Percentiles rank a stretch among this genome's conserved stretches.
These are phyloP conservation scores for Mamestra brassicae DNA, from an alignment of 2,888 invertebrate species.

Conservation along the genomic window DNA sequence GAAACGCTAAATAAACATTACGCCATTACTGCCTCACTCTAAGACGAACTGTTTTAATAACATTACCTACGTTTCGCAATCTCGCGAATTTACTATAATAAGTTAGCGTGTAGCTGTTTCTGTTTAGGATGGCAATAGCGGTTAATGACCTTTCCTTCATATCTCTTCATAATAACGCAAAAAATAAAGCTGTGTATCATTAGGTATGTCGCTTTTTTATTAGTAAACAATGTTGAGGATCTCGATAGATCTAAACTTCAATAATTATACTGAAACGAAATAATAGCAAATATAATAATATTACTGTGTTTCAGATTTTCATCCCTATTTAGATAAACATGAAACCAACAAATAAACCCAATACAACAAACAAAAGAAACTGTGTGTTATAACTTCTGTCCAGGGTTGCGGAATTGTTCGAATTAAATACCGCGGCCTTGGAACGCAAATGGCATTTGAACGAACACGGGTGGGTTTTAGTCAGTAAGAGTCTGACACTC, in stretches of 20 bases:
- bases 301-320: too few relatives aligned
- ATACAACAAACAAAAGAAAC: too few relatives aligned
- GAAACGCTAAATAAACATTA: slow-evolving; percentile 20
- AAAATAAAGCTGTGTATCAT: neutral
- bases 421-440: too few relatives aligned
- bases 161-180: neutral
- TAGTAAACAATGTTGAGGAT: neutral
- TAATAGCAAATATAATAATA: too few relatives aligned
- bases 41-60: slow-evolving; percentile 65
- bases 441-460: too few relatives aligned
- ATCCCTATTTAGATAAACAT: too few relatives aligned
- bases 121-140: neutral
- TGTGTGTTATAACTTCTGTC: too few relatives aligned
- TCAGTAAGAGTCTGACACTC: too few relatives aligned
- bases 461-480: too few relatives aligned
- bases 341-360: too few relatives aligned
- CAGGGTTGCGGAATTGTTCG: too few relatives aligned
- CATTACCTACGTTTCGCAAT: slow-evolving; percentile 49
- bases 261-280: too few relatives aligned
- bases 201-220: neutral
- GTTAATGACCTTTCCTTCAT: neutral
- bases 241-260: neutral
- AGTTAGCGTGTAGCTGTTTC: slow-evolving; percentile 13
- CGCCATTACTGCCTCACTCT: slow-evolving; percentile 5
- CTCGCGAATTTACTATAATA: slow-evolving; percentile 58